A percentile compares a stretch with the other conserved stretches of the same genome.
These are phyloP conservation scores for Ivindomyrus marchei DNA, from an alignment of 2,113 vertebrate species.

Conservation along the genomic window DNA sequence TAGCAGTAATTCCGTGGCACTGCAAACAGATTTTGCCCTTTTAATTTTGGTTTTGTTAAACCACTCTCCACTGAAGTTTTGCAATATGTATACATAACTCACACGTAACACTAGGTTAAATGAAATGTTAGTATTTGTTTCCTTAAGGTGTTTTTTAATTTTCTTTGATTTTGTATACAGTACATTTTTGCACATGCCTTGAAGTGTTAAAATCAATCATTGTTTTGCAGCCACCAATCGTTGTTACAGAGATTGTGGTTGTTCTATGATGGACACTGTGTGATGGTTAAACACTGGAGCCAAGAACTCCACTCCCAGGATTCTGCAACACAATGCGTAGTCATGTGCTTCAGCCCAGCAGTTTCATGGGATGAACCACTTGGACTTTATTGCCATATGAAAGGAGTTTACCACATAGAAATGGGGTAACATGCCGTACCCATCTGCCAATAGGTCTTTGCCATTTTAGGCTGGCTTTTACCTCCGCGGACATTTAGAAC, in stretches of 20 bases:
- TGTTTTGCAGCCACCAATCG: background rate
- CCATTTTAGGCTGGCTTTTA: background rate
- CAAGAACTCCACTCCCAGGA: background rate
- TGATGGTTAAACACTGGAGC: background rate
- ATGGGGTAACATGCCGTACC: background rate
- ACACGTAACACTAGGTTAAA: background rate
- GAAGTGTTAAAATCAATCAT: conserved; percentile 23
- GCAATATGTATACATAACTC: background rate
- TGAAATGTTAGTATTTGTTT: background rate
- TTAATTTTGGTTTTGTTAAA: background rate
- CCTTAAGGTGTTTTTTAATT: background rate
- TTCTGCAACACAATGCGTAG: background rate
- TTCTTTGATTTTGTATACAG: conserved; percentile 3
- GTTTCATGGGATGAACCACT: no score
- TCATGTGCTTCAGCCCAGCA: background rate
- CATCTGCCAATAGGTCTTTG: background rate
- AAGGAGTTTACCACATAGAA: background rate
- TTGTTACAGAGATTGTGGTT: background rate
- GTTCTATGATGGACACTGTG: background rate
- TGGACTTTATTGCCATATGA: background rate
- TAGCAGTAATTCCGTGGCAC: background rate
- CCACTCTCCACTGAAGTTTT: background rate
- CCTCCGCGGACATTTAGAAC: background rate
- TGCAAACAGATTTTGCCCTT: background rate
- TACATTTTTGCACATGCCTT: conserved; percentile 16